A percentile compares a stretch with the other conserved stretches of the same genome.
Evolutionary conservation across 2,113 vertebrate genomes (phyloP).

Genomic region (Mungos mungo): DNA sequence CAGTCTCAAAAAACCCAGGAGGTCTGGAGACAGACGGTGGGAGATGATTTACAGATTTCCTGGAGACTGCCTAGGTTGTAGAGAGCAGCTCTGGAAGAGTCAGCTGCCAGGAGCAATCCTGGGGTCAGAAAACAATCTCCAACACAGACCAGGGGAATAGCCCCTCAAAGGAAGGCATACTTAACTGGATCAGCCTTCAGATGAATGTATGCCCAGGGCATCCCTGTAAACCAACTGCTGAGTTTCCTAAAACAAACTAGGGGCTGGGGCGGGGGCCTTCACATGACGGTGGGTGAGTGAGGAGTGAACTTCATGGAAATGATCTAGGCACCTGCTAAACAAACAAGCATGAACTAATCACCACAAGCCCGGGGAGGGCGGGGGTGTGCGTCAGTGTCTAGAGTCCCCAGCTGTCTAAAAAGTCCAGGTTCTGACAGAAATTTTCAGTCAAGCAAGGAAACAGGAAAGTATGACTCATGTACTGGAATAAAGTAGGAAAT

Average conservation of each 20-base stretch:
- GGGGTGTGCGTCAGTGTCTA: neutral
- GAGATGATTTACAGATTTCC: neutral
- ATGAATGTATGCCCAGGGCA: neutral
- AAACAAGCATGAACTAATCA: neutral
- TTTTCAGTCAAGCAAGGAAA: neutral
- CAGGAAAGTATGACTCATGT: neutral
- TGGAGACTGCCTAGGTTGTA: neutral
- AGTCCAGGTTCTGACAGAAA: neutral
- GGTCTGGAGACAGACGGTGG: neutral
- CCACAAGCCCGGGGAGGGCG: neutral
- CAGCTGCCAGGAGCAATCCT: neutral
- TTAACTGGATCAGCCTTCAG: neutral
- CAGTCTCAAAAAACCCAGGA: no score
- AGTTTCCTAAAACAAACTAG: neutral
- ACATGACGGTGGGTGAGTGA: neutral
- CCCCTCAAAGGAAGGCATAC: neutral
- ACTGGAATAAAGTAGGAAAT: neutral
- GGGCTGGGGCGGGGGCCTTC: neutral
- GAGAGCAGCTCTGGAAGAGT: neutral
- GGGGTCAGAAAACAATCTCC: neutral
- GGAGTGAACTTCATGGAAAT: neutral
- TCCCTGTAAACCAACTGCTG: neutral
- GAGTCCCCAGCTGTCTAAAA: neutral
- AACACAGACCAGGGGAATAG: neutral
- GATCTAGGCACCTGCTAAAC: neutral